phyloP scores from a whole-genome alignment of 2,797 vertebrate species.

The Rallus crepitans region DNA sequence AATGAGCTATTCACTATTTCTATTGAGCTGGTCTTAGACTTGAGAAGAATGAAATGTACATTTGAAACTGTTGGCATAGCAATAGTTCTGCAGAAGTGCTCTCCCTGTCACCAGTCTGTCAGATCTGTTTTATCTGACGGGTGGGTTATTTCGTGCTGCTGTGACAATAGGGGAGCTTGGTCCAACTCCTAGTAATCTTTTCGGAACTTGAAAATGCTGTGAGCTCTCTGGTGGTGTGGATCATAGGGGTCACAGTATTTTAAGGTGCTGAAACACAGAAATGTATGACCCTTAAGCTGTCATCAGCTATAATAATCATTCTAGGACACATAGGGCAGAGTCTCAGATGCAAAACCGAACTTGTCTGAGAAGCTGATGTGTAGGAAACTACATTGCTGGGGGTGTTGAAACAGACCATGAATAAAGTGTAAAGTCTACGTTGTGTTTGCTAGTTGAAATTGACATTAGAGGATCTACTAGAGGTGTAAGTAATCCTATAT shows the following conservation, averaged over 20 bases:
- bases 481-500: not conserved
- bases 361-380: not conserved
- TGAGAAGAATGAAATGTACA: not conserved
- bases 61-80: not conserved
- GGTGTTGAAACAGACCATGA: not conserved
- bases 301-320: not conserved
- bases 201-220: not conserved
- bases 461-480: not conserved
- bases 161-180: rapidly evolving
- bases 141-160: not conserved
- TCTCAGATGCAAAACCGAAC: not conserved
- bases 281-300: not conserved
- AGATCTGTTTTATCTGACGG: not conserved
- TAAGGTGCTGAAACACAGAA: not conserved
- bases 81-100: not conserved
- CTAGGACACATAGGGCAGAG: rapidly evolving
- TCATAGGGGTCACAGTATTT: not conserved
- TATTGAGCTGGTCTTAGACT: not conserved
- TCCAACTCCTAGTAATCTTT: not conserved
- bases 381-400: not conserved
- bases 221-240: not conserved
- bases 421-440: not conserved
- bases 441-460: not conserved
- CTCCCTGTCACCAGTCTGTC: not conserved
- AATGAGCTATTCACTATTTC: not conserved